Percentiles rank a stretch among this genome's conserved stretches.
Evolutionary conservation across 2,113 vertebrate species (phyloP).

Genomic region (Cyanocitta stelleri): DNA sequence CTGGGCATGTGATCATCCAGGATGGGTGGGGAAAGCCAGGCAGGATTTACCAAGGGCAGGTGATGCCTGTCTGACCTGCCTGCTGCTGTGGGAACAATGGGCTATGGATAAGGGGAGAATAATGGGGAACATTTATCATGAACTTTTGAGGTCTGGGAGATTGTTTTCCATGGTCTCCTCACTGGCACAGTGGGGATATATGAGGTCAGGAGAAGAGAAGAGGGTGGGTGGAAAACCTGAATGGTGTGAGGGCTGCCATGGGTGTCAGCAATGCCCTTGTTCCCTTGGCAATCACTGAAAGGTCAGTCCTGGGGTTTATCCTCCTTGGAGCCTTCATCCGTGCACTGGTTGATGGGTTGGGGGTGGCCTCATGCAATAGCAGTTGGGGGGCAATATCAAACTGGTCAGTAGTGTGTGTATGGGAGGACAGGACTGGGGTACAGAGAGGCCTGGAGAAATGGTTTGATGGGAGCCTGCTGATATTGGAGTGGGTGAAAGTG

Average conservation of each 20-base stretch:
- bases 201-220: background rate
- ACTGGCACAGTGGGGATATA: background rate
- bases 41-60: background rate
- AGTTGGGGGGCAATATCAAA: background rate
- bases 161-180: background rate
- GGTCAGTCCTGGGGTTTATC: background rate
- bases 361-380: background rate
- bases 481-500: background rate
- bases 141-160: background rate
- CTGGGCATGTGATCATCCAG: background rate
- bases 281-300: background rate
- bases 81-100: background rate
- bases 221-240: background rate
- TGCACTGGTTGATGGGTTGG: background rate
- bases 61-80: background rate
- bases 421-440: background rate
- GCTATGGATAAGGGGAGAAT: background rate
- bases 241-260: background rate
- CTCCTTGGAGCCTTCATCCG: background rate
- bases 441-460: background rate
- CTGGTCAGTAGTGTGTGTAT: background rate
- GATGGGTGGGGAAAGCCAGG: background rate
- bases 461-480: background rate
- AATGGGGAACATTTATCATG: background rate
- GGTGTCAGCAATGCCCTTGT: fast-evolving